Evolutionary conservation across 2,888 invertebrate species (phyloP).

Genomic region (Junonia oenone): DNA sequence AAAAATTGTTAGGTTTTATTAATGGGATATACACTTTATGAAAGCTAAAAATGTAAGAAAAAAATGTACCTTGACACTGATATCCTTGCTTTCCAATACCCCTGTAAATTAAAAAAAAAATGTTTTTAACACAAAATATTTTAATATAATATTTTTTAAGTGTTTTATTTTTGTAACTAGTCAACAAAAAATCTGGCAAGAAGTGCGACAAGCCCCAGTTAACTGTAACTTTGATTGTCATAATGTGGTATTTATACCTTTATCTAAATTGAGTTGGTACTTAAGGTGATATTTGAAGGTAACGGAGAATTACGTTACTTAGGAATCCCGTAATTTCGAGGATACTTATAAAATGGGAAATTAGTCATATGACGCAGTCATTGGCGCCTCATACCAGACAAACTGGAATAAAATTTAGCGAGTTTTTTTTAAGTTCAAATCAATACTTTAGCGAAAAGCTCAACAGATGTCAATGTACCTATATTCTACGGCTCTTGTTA

Average conservation of each 20-base stretch:
- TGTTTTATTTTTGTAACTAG: neutral
- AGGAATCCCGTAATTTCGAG: neutral
- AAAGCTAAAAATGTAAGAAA: neutral
- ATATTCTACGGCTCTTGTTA: too few relatives aligned
- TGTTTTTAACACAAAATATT: neutral
- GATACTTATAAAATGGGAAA: neutral
- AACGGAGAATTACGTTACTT: neutral
- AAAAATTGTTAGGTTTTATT: neutral
- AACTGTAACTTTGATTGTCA: neutral
- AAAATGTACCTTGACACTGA: slow-evolving; percentile 93
- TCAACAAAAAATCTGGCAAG: neutral
- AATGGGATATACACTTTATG: neutral
- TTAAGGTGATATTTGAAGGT: neutral
- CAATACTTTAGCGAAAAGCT: too few relatives aligned
- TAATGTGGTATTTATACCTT: neutral
- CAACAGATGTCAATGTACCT: too few relatives aligned
- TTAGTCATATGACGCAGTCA: neutral
- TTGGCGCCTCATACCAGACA: too few relatives aligned
- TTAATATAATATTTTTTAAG: neutral
- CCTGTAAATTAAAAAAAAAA: slow-evolving; percentile 47
- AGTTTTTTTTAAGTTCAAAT: too few relatives aligned
- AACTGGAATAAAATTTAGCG: too few relatives aligned
- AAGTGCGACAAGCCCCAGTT: neutral
- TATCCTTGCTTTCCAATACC: slow-evolving; percentile 98
- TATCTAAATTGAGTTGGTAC: neutral